Conservation (phyloP, 1,140 invertebrate species). For the Dendroctonus ponderosae region DNA sequence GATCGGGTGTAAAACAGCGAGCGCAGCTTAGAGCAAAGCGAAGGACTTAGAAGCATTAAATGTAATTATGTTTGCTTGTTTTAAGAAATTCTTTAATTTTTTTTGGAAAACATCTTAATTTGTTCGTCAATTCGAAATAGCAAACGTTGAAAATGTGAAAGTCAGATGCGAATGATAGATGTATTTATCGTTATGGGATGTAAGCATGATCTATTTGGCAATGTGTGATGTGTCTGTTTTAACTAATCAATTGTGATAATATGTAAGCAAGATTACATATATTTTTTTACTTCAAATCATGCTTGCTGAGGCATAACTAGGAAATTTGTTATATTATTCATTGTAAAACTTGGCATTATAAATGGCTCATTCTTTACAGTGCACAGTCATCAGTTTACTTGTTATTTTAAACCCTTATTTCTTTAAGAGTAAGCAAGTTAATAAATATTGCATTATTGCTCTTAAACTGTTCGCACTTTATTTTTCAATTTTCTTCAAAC, state of each 20-base stretch:
- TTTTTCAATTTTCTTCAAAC: no score
- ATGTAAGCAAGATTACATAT: conserved; percentile 22
- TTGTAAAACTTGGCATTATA: no score
- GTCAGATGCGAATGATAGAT: not conserved
- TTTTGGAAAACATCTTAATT: not conserved
- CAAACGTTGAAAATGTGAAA: not conserved
- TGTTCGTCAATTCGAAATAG: not conserved
- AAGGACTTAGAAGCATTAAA: conserved; percentile 11
- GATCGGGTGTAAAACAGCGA: conserved; percentile 8
- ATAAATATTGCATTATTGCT: no score
- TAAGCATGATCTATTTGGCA: conserved; percentile 27
- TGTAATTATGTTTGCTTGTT: no score
- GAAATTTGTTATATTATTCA: no score
- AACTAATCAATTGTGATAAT: conserved; percentile 25
- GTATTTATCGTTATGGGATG: conserved; percentile 14
- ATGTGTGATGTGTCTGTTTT: conserved; percentile 20
- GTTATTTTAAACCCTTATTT: no score
- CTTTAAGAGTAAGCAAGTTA: no score
- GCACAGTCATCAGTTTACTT: no score
- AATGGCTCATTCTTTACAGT: no score
- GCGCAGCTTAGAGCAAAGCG: conserved; percentile 19
- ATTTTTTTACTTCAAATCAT: conserved; percentile 20
- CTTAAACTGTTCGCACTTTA: no score
- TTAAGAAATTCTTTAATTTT: not conserved
- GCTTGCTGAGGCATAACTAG: conserved; percentile 18